A percentile compares a stretch with the other conserved stretches of the same genome.
Evolutionary conservation across 2,888 invertebrate genomes (phyloP).

Genomic region (Drosophila neutralis): DNA sequence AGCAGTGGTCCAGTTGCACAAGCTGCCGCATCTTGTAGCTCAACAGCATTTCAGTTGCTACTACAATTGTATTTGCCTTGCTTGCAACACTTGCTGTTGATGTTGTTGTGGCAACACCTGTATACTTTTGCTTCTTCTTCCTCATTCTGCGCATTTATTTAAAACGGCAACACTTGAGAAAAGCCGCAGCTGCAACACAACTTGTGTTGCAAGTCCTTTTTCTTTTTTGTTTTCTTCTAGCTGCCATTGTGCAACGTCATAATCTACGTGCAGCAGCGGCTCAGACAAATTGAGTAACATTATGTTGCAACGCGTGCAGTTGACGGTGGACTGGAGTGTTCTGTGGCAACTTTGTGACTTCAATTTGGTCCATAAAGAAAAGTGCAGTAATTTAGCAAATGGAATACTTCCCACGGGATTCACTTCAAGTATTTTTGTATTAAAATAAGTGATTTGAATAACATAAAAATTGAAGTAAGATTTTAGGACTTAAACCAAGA

Average conservation of each 20-base stretch:
- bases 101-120: constrained; percentile 30
- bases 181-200: constrained; percentile 52
- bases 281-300: constrained; percentile 32
- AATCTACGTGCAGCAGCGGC: constrained; percentile 48
- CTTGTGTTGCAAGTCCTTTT: constrained; percentile 40
- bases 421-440: background rate
- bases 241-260: constrained; percentile 43
- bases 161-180: constrained; percentile 47
- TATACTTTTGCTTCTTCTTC: background rate
- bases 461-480: background rate
- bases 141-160: constrained; percentile 4
- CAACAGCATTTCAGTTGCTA: constrained; percentile 6
- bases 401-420: background rate
- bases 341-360: constrained; percentile 4
- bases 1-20: constrained; percentile 5
- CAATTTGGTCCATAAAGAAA: background rate
- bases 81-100: constrained; percentile 32
- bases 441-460: background rate
- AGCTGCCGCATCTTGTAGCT: constrained; percentile 25
- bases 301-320: constrained; percentile 37
- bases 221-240: background rate
- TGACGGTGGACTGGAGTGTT: constrained; percentile 29
- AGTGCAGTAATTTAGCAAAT: background rate
- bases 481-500: background rate
- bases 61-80: constrained; percentile 22